phyloP scores from a whole-genome alignment of 1,140 invertebrate species.

The Halyomorpha halys region DNA sequence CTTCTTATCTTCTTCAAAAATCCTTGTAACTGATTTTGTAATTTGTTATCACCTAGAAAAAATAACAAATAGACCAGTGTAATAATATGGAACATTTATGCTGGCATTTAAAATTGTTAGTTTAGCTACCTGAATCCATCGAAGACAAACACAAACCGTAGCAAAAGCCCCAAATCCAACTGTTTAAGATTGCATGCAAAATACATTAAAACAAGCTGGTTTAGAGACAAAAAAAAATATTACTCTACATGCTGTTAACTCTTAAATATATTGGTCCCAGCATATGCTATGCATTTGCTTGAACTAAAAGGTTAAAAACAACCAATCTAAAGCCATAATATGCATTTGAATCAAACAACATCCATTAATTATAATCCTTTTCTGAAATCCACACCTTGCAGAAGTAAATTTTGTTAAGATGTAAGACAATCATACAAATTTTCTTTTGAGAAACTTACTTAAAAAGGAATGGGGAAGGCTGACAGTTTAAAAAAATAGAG shows the following conservation, averaged over 20 bases:
- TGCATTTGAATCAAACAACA: neutral
- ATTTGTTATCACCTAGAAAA: slow-evolving; percentile 11
- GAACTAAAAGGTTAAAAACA: neutral
- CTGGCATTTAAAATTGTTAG: neutral
- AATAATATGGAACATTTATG: neutral
- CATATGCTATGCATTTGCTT: slow-evolving; percentile 1
- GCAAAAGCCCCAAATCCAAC: slow-evolving; percentile 17
- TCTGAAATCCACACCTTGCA: too few species aligned
- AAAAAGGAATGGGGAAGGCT: neutral
- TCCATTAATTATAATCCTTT: neutral
- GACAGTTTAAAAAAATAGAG: neutral
- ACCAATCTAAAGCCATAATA: neutral
- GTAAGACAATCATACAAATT: neutral
- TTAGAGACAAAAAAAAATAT: neutral
- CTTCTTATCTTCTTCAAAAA: slow-evolving; percentile 21
- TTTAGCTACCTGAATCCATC: slow-evolving; percentile 24
- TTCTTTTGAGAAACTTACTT: neutral
- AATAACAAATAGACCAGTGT: neutral
- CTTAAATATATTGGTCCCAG: neutral
- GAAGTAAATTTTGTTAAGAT: neutral
- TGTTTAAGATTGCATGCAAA: slow-evolving; percentile 8
- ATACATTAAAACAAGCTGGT: neutral
- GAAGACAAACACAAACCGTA: slow-evolving; percentile 13
- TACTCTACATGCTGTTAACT: slow-evolving; percentile 1
- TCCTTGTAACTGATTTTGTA: slow-evolving; percentile 19